Base-by-base conservation (phyloP, 1,140 invertebrate genomes). In the Scaptomyza graminum region DNA sequence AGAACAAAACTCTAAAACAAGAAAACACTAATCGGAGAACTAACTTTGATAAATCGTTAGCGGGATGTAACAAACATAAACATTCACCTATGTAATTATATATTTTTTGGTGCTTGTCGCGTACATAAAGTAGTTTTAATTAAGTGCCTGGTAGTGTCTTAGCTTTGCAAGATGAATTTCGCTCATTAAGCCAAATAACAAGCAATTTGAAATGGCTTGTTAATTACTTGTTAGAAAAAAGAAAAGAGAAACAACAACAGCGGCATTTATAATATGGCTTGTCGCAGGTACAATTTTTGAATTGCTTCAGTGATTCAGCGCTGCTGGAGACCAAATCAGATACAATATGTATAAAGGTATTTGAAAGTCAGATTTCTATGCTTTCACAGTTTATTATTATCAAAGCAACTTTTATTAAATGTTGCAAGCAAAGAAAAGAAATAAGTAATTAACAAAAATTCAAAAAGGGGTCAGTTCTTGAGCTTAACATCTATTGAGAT, bases 131-230 rank as follows among this genome's bases (percentile, higher is more conserved):
- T 44, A 18, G 28, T 47, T 5, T 16, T 28, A 59, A 54, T 54
- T 70, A 49, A 44, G 13, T 41, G 31, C 9, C 49, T 16, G 44
- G 3, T 57, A 11, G 15, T 73, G 41, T 69, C 63, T 63, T 13
- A 60, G 44, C 54, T 76, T 22, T 47, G 11, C 22, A 1, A 55
- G 34, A 56, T 63, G 34, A 68, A 37, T 63, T 56, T 8, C 9
- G 15, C 56, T 59, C 66, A 57, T 69, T 54, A 59, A 56, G 12
- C 0, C 9, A 51, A 66, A 51, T 50, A 60, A 18, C 15, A 56
- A 31, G 31, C 16, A 59, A 64, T 64, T 70, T 34, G 0, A 16
- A 61, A 55, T 47, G 15, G 55, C 16, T 63, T 60, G 25, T 41
- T 18, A 41, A 43, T 39, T 64, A 73, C 41, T 47, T 16, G 41